Evolutionary conservation across 2,113 vertebrate genomes (phyloP).

Genomic region (Tupaia tana): DNA sequence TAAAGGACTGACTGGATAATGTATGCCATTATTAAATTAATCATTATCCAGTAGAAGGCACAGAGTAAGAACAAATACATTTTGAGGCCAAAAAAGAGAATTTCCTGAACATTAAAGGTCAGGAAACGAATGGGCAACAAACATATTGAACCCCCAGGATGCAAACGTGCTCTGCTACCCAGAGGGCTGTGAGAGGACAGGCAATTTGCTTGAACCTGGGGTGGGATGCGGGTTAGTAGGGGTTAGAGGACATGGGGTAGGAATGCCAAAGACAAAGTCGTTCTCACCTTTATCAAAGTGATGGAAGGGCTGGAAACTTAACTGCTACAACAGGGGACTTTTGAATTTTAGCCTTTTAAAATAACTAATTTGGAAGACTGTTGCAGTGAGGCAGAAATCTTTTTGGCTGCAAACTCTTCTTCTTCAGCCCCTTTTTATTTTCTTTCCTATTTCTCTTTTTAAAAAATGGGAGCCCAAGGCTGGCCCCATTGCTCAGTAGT

Average conservation of each 20-base stretch:
- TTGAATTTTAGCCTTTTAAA: constrained; percentile 2
- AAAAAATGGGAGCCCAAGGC: background rate
- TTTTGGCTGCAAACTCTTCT: background rate
- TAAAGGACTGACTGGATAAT: background rate
- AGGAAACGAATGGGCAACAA: background rate
- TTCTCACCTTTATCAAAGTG: background rate
- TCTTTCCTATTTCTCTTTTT: background rate
- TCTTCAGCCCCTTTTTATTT: background rate
- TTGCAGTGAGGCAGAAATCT: background rate
- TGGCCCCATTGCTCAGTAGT: no score
- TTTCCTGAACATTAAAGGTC: background rate
- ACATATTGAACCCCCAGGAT: background rate
- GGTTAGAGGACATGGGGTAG: background rate
- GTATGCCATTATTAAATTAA: constrained; percentile 28
- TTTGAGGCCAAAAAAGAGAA: background rate
- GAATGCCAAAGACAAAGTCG: background rate
- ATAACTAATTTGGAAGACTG: background rate
- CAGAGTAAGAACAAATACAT: constrained; percentile 26
- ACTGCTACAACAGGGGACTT: background rate
- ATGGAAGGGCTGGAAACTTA: background rate
- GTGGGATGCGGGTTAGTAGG: background rate
- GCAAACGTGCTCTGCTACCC: background rate
- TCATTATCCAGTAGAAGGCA: background rate
- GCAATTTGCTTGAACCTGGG: background rate
- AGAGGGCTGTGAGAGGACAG: background rate